Evolutionary conservation across 2,888 invertebrate genomes (phyloP).

Genomic region (Coleophora flavipennella): DNA sequence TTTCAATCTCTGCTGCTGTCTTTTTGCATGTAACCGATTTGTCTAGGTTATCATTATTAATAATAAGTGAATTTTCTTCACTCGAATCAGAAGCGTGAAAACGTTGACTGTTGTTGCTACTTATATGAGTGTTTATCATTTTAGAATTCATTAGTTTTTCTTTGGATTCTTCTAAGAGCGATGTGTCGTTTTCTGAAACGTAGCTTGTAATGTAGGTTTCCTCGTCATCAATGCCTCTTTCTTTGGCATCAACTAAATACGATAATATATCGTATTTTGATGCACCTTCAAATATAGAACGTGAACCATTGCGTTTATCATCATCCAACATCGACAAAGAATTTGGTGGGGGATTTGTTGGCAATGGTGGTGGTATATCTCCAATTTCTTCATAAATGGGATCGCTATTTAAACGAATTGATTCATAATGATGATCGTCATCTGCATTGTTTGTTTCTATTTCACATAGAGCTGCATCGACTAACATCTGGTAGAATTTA

Average conservation of each 20-base stretch:
- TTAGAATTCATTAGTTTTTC: slow-evolving; percentile 70
- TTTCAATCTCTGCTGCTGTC: slow-evolving; percentile 83
- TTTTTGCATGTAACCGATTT: slow-evolving; percentile 72
- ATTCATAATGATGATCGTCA: slow-evolving; percentile 81
- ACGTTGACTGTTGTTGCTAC: slow-evolving; percentile 81
- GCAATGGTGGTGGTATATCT: slow-evolving; percentile 84
- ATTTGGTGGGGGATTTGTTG: slow-evolving; percentile 82
- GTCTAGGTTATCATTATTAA: slow-evolving; percentile 72
- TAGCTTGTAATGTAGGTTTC: slow-evolving; percentile 79
- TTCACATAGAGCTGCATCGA: slow-evolving; percentile 79
- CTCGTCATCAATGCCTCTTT: slow-evolving; percentile 79
- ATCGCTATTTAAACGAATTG: slow-evolving; percentile 77
- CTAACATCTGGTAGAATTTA: slow-evolving; percentile 82
- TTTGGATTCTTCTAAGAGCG: slow-evolving; percentile 66
- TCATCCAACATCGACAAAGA: slow-evolving; percentile 78
- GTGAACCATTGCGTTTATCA: slow-evolving; percentile 78
- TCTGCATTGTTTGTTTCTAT: slow-evolving; percentile 76
- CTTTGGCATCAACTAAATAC: slow-evolving; percentile 90
- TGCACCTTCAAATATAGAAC: slow-evolving; percentile 84
- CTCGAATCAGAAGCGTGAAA: slow-evolving; percentile 89
- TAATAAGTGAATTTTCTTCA: slow-evolving; percentile 83
- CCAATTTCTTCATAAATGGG: slow-evolving; percentile 85
- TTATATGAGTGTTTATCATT: slow-evolving; percentile 57
- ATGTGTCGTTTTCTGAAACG: slow-evolving; percentile 63
- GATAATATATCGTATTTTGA: slow-evolving; percentile 92